Base-by-base conservation (phyloP, 2,888 invertebrate genomes). In the Sceliomorpha sp. region DNA sequence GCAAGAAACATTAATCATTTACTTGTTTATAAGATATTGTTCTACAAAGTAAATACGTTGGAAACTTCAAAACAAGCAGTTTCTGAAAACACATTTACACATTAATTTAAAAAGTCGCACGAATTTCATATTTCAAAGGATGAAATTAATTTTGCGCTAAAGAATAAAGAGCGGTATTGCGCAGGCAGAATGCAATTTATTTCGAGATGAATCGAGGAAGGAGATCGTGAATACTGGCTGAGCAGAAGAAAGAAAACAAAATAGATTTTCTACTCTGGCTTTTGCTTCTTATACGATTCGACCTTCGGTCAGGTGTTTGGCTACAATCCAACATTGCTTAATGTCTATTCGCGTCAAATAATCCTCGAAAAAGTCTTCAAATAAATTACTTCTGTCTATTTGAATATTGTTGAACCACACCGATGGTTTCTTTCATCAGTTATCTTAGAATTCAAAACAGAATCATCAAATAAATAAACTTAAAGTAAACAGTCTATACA, bases 261-360 rank as follows among this genome's bases (percentile, higher is more conserved):
- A 70, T 66, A 62, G 47, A 64, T 70, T 67, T 70, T 70, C 64
- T 48, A 51, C 36, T 32, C 40, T 15, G 53, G 32, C 37, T 58
- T 66, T 69, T 62, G 37, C 51, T 62, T 26, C 67, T 59, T 63
- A 64, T 55, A 55, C 64, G 50, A 56, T 47, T 42, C 63, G 55
- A 29, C 48, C 55, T 37, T 56, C 67, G 73, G 64, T 75, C 77
- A 69, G 59, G 56, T 42, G 59, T 53, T 76, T 79, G 79, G 76
- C 76, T 60, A 36, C 53, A 47, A 58, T 74, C 75, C 78, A 79
- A 70, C 70, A 68, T 74, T 73, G 67, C 68, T 71, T 73, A 72
- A 76, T 72, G 69, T 71, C 71, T 70, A 64, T 59, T 76, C 26
- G 53, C 45, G 26, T 51, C 32, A 36, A 59, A 55, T 63, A 48